Conservation (phyloP, 2,797 vertebrate genomes). For the Falco concolor region DNA sequence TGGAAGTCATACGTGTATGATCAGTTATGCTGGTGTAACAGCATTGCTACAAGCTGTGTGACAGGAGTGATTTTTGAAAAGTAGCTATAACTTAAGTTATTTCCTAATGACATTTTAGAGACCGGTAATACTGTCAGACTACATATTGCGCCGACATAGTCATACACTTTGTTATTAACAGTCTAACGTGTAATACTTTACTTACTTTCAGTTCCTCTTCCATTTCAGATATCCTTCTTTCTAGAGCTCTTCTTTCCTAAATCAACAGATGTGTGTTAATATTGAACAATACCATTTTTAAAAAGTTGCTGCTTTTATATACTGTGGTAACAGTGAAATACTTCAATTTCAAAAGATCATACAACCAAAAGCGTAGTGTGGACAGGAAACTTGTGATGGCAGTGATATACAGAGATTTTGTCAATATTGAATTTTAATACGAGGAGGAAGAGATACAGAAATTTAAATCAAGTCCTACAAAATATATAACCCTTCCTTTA, state of each 20-base stretch:
- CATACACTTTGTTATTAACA: not conserved
- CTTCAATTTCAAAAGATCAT: conserved; percentile 58
- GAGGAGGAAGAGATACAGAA: conserved; percentile 13
- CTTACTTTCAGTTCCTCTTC: conserved; percentile 99
- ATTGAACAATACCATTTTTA: not conserved
- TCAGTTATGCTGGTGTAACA: not conserved
- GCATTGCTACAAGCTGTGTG: not conserved
- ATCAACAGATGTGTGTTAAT: conserved; percentile 51
- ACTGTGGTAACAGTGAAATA: conserved; percentile 68
- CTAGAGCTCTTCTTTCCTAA: conserved; percentile 97
- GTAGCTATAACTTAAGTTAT: not conserved
- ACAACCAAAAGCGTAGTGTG: conserved; percentile 75
- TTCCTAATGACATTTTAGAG: not conserved
- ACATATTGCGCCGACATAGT: not conserved
- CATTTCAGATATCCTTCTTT: conserved; percentile 99
- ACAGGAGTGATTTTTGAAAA: not conserved
- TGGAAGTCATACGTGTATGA: accelerated
- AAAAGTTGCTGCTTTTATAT: conserved; percentile 23
- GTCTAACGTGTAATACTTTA: not conserved
- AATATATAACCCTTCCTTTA: conserved; percentile 32
- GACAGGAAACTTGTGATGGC: conserved; percentile 71
- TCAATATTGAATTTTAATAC: not conserved
- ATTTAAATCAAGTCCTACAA: conserved; percentile 5
- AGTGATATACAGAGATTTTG: conserved; percentile 64
- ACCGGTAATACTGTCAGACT: not conserved